These are phyloP conservation scores for Mesembrinibis cayennensis DNA, from an alignment of 2,113 vertebrate species.

Conservation along the genomic window DNA sequence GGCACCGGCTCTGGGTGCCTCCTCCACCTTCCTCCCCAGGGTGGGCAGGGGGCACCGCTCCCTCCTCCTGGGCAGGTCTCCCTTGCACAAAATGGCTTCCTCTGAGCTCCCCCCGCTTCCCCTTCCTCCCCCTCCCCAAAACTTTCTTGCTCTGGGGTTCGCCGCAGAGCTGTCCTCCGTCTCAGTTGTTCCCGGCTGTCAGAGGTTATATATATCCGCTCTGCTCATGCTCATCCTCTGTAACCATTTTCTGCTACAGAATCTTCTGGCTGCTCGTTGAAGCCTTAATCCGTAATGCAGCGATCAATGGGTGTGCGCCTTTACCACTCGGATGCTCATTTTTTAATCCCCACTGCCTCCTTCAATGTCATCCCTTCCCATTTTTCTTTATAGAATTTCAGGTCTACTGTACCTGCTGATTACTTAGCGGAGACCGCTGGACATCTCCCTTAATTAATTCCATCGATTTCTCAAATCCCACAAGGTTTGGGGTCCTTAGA, in stretches of 20 bases:
- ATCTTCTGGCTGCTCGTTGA: slow-evolving; percentile 67
- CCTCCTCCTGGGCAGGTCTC: not conserved
- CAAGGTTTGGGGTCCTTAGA: slow-evolving; percentile 73
- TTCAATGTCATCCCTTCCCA: slow-evolving; percentile 72
- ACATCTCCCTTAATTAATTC: slow-evolving; percentile 81
- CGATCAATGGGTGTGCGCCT: slow-evolving; percentile 72
- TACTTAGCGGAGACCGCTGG: slow-evolving; percentile 69
- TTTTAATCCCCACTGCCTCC: slow-evolving; percentile 75
- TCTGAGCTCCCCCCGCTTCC: fast-evolving
- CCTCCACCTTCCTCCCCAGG: not conserved
- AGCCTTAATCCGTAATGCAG: slow-evolving; percentile 73
- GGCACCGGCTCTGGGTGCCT: fast-evolving
- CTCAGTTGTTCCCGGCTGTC: slow-evolving; percentile 60
- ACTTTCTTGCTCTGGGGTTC: slow-evolving; percentile 42
- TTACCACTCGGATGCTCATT: slow-evolving; percentile 73
- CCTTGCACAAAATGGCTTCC: slow-evolving; percentile 22
- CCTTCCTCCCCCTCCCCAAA: not conserved
- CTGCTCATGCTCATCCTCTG: slow-evolving; percentile 57
- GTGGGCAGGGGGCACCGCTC: not conserved
- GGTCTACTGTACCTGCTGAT: slow-evolving; percentile 79
- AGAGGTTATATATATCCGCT: slow-evolving; percentile 61
- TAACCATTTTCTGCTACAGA: slow-evolving; percentile 71
- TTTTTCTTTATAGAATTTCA: slow-evolving; percentile 79
- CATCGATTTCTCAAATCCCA: slow-evolving; percentile 77
- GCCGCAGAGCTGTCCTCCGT: slow-evolving; percentile 32